Evolutionary conservation across 2,888 invertebrate genomes (phyloP).

Genomic region (Morinoia aosen): DNA sequence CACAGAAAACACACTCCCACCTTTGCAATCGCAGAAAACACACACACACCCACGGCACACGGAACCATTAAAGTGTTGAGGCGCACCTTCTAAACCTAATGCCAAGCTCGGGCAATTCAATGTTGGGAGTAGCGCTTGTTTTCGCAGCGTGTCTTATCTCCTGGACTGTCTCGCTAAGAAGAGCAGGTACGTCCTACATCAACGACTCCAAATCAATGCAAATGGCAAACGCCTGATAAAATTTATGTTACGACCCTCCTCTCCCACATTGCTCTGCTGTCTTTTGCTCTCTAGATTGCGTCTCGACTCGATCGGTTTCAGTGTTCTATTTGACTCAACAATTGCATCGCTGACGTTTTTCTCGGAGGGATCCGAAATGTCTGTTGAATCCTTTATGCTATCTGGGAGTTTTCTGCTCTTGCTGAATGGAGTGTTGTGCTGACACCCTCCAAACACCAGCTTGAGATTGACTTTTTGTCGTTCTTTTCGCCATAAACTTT

Average conservation of each 20-base stretch:
- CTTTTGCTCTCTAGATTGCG: neutral
- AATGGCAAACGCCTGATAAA: slow-evolving; percentile 17
- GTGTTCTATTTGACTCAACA: neutral
- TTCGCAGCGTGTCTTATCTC: neutral
- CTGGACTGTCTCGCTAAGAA: neutral
- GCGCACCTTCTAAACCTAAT: neutral
- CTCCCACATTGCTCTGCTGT: neutral
- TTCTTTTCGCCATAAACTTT: neutral
- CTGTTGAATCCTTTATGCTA: neutral
- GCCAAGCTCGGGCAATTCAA: neutral
- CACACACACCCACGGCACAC: neutral
- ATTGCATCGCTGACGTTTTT: neutral
- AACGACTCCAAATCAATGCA: slow-evolving; percentile 12
- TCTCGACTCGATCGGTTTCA: neutral
- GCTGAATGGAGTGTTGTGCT: neutral
- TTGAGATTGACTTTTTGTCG: neutral
- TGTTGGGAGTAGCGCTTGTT: neutral
- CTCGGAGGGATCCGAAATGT: neutral
- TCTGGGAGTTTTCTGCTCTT: neutral
- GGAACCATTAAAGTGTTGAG: neutral
- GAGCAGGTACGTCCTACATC: neutral
- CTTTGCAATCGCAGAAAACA: too few species aligned
- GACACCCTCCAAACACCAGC: neutral
- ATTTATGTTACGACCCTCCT: neutral
- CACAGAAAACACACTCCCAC: neutral